These are phyloP conservation scores for Leptopilina clavipes DNA, from an alignment of 1,140 invertebrate genomes.

Conservation along the genomic window DNA sequence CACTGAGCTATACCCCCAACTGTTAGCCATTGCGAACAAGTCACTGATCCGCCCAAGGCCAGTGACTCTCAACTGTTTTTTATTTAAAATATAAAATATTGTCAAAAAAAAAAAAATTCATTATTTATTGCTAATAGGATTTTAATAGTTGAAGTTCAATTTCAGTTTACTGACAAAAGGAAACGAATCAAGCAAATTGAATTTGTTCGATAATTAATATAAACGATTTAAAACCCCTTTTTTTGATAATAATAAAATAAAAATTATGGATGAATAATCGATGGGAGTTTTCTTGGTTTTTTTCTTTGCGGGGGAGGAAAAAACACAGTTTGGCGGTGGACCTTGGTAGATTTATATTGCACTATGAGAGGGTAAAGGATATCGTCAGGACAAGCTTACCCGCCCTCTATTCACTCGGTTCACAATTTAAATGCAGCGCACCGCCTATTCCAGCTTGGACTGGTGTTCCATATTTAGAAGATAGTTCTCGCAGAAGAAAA, in stretches of 20 bases:
- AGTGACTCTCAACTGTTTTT: background rate
- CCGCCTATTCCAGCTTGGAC: slow-evolving; percentile 61
- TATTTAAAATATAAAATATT: background rate
- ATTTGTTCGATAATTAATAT: too few relatives aligned
- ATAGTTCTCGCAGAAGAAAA: slow-evolving; percentile 47
- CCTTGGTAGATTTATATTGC: too few relatives aligned
- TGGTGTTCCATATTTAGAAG: slow-evolving; percentile 63
- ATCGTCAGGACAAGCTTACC: slow-evolving; percentile 5
- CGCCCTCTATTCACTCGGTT: slow-evolving; percentile 10
- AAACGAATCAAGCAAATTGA: too few relatives aligned
- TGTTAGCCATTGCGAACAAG: background rate
- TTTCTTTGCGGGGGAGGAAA: too few relatives aligned
- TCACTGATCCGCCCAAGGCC: background rate
- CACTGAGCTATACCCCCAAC: slow-evolving; percentile 91
- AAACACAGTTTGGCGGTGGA: too few relatives aligned
- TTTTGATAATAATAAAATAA: too few relatives aligned
- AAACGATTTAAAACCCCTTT: too few relatives aligned
- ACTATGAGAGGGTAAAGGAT: slow-evolving; percentile 1
- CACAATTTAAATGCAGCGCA: slow-evolving; percentile 59
- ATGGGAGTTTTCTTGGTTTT: background rate
- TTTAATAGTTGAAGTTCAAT: too few relatives aligned
- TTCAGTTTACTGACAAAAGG: too few relatives aligned
- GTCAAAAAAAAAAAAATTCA: too few relatives aligned
- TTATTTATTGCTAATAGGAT: too few relatives aligned
- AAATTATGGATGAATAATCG: background rate